Percentiles rank a stretch among this genome's conserved stretches.
Conservation (phyloP, 2,888 invertebrate species). For the Leucozona laternaria region DNA sequence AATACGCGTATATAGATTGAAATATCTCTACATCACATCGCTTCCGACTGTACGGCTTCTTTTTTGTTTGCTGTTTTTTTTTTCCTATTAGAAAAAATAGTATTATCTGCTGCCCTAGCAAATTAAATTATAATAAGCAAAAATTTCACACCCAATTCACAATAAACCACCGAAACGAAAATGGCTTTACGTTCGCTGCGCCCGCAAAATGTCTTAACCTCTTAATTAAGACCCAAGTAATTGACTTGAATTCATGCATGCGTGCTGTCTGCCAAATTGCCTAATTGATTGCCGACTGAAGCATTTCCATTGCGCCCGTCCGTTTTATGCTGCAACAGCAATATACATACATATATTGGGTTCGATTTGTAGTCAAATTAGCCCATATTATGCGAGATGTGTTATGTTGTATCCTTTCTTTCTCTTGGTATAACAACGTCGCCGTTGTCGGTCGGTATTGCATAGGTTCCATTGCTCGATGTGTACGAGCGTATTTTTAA, state of each 20-base stretch:
- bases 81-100: neutral
- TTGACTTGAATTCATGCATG: constrained; percentile 58
- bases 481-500: neutral
- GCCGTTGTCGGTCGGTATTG: neutral
- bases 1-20: too few species aligned
- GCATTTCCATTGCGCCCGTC: constrained; percentile 33
- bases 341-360: too few species aligned
- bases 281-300: constrained; percentile 56
- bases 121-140: constrained; percentile 32
- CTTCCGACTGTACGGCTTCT: too few species aligned
- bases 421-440: constrained; percentile 33
- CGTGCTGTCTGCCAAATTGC: constrained; percentile 60
- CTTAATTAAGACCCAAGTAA: constrained; percentile 52
- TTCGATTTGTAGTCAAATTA: constrained; percentile 35
- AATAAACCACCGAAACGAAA: constrained; percentile 41
- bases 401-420: constrained; percentile 47
- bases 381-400: constrained; percentile 27
- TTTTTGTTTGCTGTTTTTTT: neutral
- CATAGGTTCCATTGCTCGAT: neutral
- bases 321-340: constrained; percentile 37
- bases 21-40: too few species aligned
- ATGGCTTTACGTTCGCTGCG: constrained; percentile 36
- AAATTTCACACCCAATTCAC: constrained; percentile 63
- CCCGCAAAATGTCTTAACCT: constrained; percentile 63
- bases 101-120: neutral